Conservation (phyloP, 2,797 vertebrate genomes). For the Ctenopoma multispine region DNA sequence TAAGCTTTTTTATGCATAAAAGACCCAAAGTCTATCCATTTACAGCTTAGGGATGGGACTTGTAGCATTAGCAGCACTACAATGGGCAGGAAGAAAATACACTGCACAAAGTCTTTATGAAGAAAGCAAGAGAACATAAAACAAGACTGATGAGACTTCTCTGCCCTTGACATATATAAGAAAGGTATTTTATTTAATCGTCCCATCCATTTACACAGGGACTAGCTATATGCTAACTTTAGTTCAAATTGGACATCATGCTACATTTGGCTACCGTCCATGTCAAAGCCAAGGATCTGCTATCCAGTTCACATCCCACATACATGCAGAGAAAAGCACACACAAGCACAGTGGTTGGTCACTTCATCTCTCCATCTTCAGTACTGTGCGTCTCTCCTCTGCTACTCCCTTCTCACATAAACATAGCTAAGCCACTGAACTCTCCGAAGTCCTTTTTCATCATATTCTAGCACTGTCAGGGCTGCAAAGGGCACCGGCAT, state of each 20-base stretch:
- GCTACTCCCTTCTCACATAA: constrained; percentile 44
- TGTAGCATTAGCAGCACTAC: constrained; percentile 43
- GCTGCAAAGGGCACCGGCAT: constrained; percentile 75
- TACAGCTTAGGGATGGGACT: constrained; percentile 63
- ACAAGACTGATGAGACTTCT: constrained; percentile 26
- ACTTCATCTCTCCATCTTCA: constrained; percentile 59
- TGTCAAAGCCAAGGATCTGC: neutral
- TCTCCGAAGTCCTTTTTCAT: constrained; percentile 68
- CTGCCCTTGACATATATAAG: constrained; percentile 31
- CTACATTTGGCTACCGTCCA: constrained; percentile 5
- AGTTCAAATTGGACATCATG: constrained; percentile 31
- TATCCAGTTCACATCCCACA: constrained; percentile 41
- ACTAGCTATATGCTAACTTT: constrained; percentile 20
- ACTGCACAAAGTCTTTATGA: constrained; percentile 26
- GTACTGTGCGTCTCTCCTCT: constrained; percentile 29
- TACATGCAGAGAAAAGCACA: neutral
- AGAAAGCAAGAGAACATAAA: constrained; percentile 30
- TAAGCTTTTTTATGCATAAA: constrained; percentile 76
- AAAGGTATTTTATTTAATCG: constrained; percentile 16
- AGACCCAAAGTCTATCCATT: constrained; percentile 70
- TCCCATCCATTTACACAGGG: constrained; percentile 14
- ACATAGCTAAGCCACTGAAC: constrained; percentile 66
- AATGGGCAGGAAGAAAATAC: constrained; percentile 45
- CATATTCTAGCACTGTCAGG: constrained; percentile 70
- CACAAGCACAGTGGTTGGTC: constrained; percentile 34